A percentile compares a stretch with the other conserved stretches of the same genome.
Conservation (phyloP, 1,140 invertebrate genomes). For the Caligus rogercresseyi region DNA sequence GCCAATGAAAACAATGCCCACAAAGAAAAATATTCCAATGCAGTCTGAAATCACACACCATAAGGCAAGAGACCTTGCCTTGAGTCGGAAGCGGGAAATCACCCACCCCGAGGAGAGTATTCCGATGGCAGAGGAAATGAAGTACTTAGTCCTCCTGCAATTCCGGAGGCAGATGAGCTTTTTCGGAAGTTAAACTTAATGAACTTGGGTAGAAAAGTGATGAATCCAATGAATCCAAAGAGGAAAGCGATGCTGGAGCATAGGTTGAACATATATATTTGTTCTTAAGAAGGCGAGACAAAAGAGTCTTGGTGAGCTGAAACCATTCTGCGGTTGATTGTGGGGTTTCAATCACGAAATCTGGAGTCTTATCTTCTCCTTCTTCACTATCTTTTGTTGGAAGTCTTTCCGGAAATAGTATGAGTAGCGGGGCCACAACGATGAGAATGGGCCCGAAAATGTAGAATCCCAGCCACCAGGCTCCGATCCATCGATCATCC, state of each 20-base stretch:
- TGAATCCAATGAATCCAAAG: slow-evolving; percentile 50
- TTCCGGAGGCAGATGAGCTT: slow-evolving; percentile 5
- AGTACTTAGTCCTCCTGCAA: background rate
- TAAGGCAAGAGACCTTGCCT: slow-evolving; percentile 9
- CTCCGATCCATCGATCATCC: slow-evolving; percentile 25
- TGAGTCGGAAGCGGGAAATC: slow-evolving; percentile 4
- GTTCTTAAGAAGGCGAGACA: slow-evolving; percentile 38
- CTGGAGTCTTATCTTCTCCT: background rate
- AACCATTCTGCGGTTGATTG: background rate
- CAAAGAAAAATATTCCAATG: slow-evolving; percentile 10
- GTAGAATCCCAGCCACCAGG: slow-evolving; percentile 26
- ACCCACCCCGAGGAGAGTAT: slow-evolving; percentile 8
- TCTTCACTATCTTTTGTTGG: background rate
- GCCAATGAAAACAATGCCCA: background rate
- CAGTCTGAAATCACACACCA: slow-evolving; percentile 7
- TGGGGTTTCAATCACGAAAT: slow-evolving; percentile 2
- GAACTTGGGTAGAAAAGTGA: slow-evolving; percentile 56
- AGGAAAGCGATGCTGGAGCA: slow-evolving; percentile 47
- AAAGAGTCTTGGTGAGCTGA: background rate
- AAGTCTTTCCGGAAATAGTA: slow-evolving; percentile 5
- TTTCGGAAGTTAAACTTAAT: slow-evolving; percentile 49
- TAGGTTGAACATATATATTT: slow-evolving; percentile 47
- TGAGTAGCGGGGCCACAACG: slow-evolving; percentile 17
- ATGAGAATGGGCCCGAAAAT: slow-evolving; percentile 22
- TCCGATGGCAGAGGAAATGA: slow-evolving; percentile 7